Conservation (phyloP, 2,113 vertebrate species). For the Odontophorus gujanensis region DNA sequence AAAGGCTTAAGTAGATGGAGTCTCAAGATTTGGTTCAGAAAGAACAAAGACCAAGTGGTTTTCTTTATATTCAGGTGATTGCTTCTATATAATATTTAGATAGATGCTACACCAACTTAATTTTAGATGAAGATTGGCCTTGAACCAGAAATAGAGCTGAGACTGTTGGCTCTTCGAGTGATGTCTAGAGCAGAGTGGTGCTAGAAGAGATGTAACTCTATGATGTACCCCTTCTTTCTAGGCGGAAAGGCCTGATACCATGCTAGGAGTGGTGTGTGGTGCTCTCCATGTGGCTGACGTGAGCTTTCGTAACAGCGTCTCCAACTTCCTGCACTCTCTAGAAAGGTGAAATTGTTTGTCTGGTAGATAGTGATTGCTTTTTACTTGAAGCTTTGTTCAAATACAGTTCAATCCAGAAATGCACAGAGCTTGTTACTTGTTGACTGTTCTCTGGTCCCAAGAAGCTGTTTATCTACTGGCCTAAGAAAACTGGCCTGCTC, state of each 20-base stretch:
- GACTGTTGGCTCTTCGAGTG: background rate
- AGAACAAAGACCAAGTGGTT: background rate
- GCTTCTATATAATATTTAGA: background rate
- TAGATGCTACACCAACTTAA: background rate
- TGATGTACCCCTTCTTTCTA: conserved; percentile 52
- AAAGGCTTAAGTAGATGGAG: background rate
- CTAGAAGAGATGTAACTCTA: background rate
- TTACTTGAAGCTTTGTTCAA: background rate
- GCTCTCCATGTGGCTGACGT: conserved; percentile 97
- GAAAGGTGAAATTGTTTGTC: conserved; percentile 84
- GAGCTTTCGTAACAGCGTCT: conserved; percentile 92
- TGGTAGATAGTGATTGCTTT: background rate
- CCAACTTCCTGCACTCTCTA: conserved; percentile 96
- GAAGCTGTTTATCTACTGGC: background rate
- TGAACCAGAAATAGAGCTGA: background rate
- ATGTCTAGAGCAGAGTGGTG: background rate
- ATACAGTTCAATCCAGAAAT: background rate
- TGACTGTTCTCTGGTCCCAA: background rate
- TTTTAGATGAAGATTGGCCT: background rate
- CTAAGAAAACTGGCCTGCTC: background rate
- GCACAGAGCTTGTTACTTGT: background rate
- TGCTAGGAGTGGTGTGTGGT: conserved; percentile 95
- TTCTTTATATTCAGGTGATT: background rate
- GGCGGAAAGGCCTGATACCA: conserved; percentile 97
- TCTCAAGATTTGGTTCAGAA: background rate